phyloP scores from a whole-genome alignment of 2,888 invertebrate genomes.

The Silvanus unidentatus region DNA sequence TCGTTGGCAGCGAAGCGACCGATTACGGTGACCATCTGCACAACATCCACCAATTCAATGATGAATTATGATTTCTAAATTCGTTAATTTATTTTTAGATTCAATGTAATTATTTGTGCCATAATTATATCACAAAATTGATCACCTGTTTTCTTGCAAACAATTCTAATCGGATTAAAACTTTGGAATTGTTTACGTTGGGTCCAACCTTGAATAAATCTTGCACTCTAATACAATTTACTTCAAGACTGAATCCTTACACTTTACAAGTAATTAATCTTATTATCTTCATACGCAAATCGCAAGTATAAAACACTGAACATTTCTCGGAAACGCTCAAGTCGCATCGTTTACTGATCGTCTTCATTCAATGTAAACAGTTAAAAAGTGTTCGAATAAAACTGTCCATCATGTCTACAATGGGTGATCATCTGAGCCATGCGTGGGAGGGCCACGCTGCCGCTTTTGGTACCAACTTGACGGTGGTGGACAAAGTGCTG shows the following conservation, averaged over 20 bases:
- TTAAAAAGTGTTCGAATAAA: neutral
- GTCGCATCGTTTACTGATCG: no score
- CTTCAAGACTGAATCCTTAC: no score
- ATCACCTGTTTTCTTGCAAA: no score
- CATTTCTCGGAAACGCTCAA: no score
- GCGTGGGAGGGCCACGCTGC: slow-evolving; percentile 45
- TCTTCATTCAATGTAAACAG: no score
- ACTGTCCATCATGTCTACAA: slow-evolving; percentile 42
- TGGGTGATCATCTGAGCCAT: slow-evolving; percentile 47
- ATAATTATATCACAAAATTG: slow-evolving; percentile 5
- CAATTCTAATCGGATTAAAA: no score
- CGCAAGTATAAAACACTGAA: no score
- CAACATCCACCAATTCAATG: slow-evolving; percentile 70
- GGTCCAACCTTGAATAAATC: no score
- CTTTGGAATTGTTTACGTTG: no score
- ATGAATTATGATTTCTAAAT: slow-evolving; percentile 61
- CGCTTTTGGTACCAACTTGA: slow-evolving; percentile 56
- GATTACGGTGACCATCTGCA: slow-evolving; percentile 82
- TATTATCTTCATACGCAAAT: no score
- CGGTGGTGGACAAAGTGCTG: slow-evolving; percentile 76
- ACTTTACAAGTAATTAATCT: no score
- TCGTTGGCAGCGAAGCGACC: slow-evolving; percentile 90
- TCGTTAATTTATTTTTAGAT: slow-evolving; percentile 1
- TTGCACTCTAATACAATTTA: no score
- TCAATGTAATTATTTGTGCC: neutral